Conservation (phyloP, 2,113 vertebrate genomes). For the Chaetura pelagica region DNA sequence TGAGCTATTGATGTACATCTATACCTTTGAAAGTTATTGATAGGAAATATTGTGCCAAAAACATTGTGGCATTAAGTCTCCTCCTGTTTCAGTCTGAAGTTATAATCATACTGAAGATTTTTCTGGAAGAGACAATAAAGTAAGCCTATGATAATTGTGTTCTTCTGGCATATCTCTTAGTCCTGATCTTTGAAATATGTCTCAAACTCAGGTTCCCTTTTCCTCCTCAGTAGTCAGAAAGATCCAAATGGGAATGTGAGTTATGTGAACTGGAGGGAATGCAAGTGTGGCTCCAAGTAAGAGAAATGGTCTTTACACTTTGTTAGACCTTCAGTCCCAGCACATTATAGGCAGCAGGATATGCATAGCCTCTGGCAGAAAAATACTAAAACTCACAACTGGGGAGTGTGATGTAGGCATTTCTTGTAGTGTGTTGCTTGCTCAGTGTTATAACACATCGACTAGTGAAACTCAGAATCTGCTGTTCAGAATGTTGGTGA, state of each 20-base stretch:
- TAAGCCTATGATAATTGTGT: neutral
- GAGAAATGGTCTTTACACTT: neutral
- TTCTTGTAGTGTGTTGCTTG: neutral
- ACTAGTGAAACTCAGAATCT: neutral
- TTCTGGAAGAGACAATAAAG: neutral
- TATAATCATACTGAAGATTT: neutral
- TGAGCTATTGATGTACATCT: neutral
- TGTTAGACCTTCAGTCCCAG: neutral
- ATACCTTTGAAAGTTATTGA: neutral
- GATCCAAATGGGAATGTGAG: neutral
- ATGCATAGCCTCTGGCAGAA: neutral
- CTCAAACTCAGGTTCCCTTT: neutral
- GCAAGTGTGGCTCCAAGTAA: neutral
- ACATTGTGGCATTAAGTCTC: neutral
- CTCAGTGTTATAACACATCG: neutral
- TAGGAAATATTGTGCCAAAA: neutral
- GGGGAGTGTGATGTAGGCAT: neutral
- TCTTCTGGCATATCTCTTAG: neutral
- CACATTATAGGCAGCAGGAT: neutral
- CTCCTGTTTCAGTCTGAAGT: neutral
- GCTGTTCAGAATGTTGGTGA: neutral
- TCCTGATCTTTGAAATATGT: neutral
- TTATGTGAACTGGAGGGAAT: neutral
- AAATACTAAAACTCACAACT: neutral
- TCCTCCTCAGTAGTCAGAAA: neutral